Base-by-base conservation (phyloP, 2,888 invertebrate species). In the Drosophila koepferae region DNA sequence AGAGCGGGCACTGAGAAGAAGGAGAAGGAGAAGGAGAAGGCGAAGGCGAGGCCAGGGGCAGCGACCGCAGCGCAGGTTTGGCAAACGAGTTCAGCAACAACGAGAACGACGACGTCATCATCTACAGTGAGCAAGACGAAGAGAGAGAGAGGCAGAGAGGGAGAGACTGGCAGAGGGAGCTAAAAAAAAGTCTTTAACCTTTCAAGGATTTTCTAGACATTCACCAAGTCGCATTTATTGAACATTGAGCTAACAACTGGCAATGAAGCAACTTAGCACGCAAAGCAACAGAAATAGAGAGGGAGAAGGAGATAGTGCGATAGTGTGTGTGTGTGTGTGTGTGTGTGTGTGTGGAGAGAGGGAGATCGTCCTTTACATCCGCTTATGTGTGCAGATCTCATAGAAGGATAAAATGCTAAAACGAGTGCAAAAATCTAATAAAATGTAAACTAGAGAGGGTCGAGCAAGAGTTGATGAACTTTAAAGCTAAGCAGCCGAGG, bases 161-260 rank as follows among this genome's bases (percentile, higher is more conserved):
- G 12, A 12, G 12, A 51, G 51, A n/a, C 16, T 28, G 34, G 14
- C 34, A 8, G 34, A 51, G 20, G 34, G 18, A 34, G 18, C 8
- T 51, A 14, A 51, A 49, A 20, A 20, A 36, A 78, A 87, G 91
- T 91, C 92, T 92, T 92, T 91, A 91, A 91, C 91, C 91, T 91
- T 91, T 91, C 91, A 91, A 91, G 91, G 92, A 91, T 92, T 82
- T 92, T 81, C 65, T 67, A 76, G 81, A 73, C 87, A 86, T 66
- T 79, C 55, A 77, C 43, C 63, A 74, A 80, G 71, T 63, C 83
- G 59, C 70, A 72, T 74, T 58, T 84, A 84, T 86, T 81, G 89
- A 86, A 84, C 86, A 89, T 72, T 87, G 75, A 23, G 63, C 70
- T 64, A 79, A 75, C 80, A 71, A 79, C 80, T 55, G 64, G 36